phyloP scores from a whole-genome alignment of 64 coral and sea anemone genomes.

The Montipora sp. region DNA sequence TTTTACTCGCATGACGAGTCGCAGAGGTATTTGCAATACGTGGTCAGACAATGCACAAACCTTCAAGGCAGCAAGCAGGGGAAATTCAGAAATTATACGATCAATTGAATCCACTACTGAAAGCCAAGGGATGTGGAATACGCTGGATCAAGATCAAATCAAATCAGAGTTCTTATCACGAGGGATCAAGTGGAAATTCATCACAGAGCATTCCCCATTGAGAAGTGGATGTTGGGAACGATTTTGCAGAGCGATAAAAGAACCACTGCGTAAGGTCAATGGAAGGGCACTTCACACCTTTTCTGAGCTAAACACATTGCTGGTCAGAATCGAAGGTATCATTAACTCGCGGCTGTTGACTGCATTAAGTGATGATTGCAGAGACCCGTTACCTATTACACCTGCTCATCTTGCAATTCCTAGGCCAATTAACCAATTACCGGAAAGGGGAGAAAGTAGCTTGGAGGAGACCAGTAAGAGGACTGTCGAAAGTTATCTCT shows the following conservation, averaged over 20 bases:
- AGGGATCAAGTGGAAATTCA: constrained; percentile 36
- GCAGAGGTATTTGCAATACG: constrained; percentile 30
- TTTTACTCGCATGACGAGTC: constrained; percentile 44
- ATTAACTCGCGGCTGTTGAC: not conserved
- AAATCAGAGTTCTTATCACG: not conserved
- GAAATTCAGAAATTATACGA: constrained; percentile 33
- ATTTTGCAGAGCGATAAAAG: not conserved
- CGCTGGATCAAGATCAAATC: not conserved
- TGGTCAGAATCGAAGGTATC: constrained; percentile 14
- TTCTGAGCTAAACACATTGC: constrained; percentile 11
- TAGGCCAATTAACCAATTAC: not conserved
- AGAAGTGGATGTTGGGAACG: constrained; percentile 42
- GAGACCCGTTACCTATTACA: constrained; percentile 2
- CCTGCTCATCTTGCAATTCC: not conserved
- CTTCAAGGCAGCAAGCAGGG: not conserved
- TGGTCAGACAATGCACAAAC: constrained; percentile 15
- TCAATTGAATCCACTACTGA: not conserved
- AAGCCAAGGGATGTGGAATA: not conserved
- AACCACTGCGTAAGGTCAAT: constrained; percentile 26
- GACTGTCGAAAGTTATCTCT: constrained; percentile 31
- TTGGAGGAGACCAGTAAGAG: not conserved
- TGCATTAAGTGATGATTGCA: not conserved
- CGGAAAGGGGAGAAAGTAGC: not conserved
- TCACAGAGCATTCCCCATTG: constrained; percentile 19
- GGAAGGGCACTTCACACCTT: constrained; percentile 25